Percentiles rank a stretch among this genome's conserved stretches.
phyloP scores from a whole-genome alignment of 2,888 invertebrate genomes.

The Nymphalis polychloros region DNA sequence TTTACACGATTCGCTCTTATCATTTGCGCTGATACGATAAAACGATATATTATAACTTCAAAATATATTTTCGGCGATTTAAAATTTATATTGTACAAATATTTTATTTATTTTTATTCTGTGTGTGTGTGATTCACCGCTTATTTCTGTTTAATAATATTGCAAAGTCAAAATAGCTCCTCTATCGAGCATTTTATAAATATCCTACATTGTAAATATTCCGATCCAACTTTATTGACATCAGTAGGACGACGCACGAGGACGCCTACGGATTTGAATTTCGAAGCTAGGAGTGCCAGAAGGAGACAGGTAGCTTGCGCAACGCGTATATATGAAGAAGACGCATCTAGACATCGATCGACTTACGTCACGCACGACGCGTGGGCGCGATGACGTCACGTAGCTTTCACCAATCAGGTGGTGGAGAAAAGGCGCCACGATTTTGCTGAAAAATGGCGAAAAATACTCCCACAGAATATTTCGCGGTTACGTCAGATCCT shows the following conservation, averaged over 20 bases:
- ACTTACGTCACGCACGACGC: slow-evolving; percentile 76
- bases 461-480: slow-evolving; percentile 42
- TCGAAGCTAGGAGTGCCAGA: slow-evolving; percentile 70
- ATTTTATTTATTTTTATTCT: no score
- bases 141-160: slow-evolving; percentile 3
- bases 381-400: slow-evolving; percentile 80
- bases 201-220: slow-evolving; percentile 33
- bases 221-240: slow-evolving; percentile 49
- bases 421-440: slow-evolving; percentile 71
- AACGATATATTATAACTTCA: no score
- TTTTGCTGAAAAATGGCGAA: slow-evolving; percentile 55
- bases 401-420: slow-evolving; percentile 61
- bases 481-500: slow-evolving; percentile 42
- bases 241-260: slow-evolving; percentile 62
- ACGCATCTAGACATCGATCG: slow-evolving; percentile 66
- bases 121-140: no score
- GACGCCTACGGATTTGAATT: slow-evolving; percentile 73
- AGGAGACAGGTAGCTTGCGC: slow-evolving; percentile 43
- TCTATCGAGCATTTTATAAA: slow-evolving; percentile 25
- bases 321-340: slow-evolving; percentile 47
- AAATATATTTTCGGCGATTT: no score
- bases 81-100: no score
- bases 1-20: no score
- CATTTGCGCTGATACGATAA: no score
- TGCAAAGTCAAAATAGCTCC: slow-evolving; percentile 10